Conservation (phyloP, 2,797 vertebrate genomes). For the Sorex maritimensis region DNA sequence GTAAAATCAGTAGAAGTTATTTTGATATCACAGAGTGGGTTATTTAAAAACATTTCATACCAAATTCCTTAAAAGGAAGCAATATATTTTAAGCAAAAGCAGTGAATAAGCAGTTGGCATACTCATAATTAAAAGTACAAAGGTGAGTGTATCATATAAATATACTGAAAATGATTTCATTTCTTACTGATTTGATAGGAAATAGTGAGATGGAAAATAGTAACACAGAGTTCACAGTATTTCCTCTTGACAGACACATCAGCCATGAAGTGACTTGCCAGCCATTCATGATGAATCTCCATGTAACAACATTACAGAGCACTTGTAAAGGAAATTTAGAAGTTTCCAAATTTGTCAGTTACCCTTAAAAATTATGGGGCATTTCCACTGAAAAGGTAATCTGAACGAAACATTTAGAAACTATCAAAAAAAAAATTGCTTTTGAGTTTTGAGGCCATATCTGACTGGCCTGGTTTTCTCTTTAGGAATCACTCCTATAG, state of each 20-base stretch:
- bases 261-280: not conserved
- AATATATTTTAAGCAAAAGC: constrained; percentile 23
- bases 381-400: not conserved
- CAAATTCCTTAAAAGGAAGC: constrained; percentile 16
- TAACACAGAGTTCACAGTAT: not conserved
- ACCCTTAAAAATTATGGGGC: not conserved
- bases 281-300: not conserved
- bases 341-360: not conserved
- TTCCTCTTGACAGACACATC: not conserved
- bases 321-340: constrained; percentile 8
- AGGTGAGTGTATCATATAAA: not conserved
- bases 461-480: no score
- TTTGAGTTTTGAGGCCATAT: not conserved
- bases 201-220: not conserved
- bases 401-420: constrained; percentile 42
- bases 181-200: constrained; percentile 19
- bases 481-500: no score
- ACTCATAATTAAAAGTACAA: constrained; percentile 33
- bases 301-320: not conserved
- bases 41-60: not conserved
- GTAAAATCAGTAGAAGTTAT: constrained; percentile 23
- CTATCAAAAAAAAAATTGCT: not conserved
- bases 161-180: not conserved
- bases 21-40: not conserved
- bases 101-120: not conserved